Evolutionary conservation across 1,140 invertebrate species (phyloP).

Genomic region (Lepidurus apus): DNA sequence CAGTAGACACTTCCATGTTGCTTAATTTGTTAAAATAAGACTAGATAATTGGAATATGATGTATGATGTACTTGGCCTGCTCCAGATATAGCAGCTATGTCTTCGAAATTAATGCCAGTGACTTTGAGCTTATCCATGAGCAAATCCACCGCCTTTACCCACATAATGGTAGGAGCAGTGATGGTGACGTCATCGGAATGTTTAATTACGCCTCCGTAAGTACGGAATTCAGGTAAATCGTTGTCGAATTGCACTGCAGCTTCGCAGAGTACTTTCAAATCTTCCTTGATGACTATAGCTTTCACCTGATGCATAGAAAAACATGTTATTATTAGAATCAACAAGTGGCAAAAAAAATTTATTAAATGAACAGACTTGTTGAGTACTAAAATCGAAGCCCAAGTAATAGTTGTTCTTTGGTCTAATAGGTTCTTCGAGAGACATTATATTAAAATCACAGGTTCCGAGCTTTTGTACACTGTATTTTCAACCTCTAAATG

Average conservation of each 20-base stretch:
- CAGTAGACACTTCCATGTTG: slow-evolving; percentile 97
- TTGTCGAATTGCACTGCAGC: slow-evolving; percentile 80
- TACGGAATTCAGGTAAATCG: slow-evolving; percentile 84
- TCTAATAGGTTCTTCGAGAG: neutral
- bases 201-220: slow-evolving; percentile 69
- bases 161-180: slow-evolving; percentile 79
- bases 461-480: too few relatives aligned
- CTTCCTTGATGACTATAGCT: slow-evolving; percentile 72
- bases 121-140: slow-evolving; percentile 76
- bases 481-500: too few relatives aligned
- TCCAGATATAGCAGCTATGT: slow-evolving; percentile 77
- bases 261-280: slow-evolving; percentile 67
- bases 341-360: neutral
- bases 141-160: slow-evolving; percentile 91
- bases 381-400: slow-evolving; percentile 34
- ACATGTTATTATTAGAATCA: slow-evolving; percentile 33
- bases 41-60: neutral
- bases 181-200: slow-evolving; percentile 57
- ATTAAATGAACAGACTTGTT: slow-evolving; percentile 25
- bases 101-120: slow-evolving; percentile 72
- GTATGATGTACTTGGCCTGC: slow-evolving; percentile 67
- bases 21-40: slow-evolving; percentile 48
- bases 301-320: slow-evolving; percentile 67
- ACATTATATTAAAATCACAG: too few relatives aligned
- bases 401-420: slow-evolving; percentile 24